A percentile compares a stretch with the other conserved stretches of the same genome.
These are phyloP conservation scores for Drosophila tsacasi DNA, from an alignment of 1,140 invertebrate genomes.

Conservation along the genomic window DNA sequence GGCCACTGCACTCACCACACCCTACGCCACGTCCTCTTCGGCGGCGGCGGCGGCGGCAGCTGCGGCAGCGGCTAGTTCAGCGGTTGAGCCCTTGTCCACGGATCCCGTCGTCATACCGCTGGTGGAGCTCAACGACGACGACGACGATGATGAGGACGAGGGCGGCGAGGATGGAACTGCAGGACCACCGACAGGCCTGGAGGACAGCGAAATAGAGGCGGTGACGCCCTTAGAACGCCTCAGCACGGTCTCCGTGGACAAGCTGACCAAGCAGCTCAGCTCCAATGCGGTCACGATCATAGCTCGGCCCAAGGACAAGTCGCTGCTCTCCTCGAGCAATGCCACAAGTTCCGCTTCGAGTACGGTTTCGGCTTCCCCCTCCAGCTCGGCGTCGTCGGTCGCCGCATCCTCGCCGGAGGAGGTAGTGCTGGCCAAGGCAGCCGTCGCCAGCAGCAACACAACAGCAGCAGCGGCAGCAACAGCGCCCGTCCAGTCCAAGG, in stretches of 20 bases:
- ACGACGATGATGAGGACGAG: slow-evolving; percentile 42
- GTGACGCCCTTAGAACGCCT: slow-evolving; percentile 40
- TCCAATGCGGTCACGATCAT: slow-evolving; percentile 81
- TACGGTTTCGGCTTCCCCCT: background rate
- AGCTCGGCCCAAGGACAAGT: slow-evolving; percentile 72
- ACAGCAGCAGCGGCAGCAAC: slow-evolving; percentile 14
- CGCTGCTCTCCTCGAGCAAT: slow-evolving; percentile 11
- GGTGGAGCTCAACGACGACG: slow-evolving; percentile 71
- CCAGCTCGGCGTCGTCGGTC: slow-evolving; percentile 8
- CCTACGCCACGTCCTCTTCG: background rate
- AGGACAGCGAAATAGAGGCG: background rate
- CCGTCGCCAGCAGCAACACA: background rate
- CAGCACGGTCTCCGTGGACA: slow-evolving; percentile 67
- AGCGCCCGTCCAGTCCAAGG: slow-evolving; percentile 40
- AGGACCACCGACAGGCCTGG: background rate
- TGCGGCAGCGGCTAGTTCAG: background rate
- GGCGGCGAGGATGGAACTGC: background rate
- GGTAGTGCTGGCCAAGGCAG: slow-evolving; percentile 4
- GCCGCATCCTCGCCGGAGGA: slow-evolving; percentile 7
- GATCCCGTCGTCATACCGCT: slow-evolving; percentile 49
- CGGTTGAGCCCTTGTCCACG: background rate
- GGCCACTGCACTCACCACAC: slow-evolving; percentile 40
- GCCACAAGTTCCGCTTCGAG: background rate
- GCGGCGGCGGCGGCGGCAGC: background rate
- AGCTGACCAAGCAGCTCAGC: slow-evolving; percentile 79